A percentile compares a stretch with the other conserved stretches of the same genome.
Evolutionary conservation across 2,113 vertebrate species (phyloP).

Genomic region (Ammodytes dubius): DNA sequence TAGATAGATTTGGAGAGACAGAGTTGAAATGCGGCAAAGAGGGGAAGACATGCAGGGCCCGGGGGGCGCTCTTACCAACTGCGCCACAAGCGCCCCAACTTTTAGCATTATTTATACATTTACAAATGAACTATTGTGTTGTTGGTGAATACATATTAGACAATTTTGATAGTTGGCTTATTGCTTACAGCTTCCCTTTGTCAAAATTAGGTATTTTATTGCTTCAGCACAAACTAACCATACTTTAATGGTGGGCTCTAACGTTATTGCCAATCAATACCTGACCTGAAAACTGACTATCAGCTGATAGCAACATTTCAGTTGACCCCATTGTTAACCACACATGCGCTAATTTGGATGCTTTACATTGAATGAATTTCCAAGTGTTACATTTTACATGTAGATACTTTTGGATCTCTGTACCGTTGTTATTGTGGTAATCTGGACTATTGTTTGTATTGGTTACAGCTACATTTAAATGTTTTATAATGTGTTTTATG

Average conservation of each 20-base stretch:
- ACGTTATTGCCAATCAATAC: not conserved
- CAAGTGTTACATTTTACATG: not conserved
- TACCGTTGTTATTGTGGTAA: not conserved
- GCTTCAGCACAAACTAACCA: not conserved
- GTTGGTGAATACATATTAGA: slow-evolving; percentile 3
- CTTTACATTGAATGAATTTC: not conserved
- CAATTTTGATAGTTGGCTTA: not conserved
- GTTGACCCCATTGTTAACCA: not conserved
- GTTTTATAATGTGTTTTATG: too few species aligned
- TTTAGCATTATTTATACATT: not conserved
- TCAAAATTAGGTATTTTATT: not conserved
- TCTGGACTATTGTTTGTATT: not conserved
- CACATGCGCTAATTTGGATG: not conserved
- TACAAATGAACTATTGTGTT: not conserved
- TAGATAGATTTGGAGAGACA: too few species aligned
- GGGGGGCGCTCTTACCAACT: too few species aligned
- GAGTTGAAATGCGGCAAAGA: too few species aligned
- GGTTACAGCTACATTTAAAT: not conserved
- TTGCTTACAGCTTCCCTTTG: not conserved
- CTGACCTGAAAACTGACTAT: not conserved
- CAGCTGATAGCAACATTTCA: not conserved
- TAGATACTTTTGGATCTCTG: not conserved
- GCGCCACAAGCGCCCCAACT: too few species aligned
- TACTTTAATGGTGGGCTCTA: too few species aligned
- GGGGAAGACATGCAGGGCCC: too few species aligned